phyloP scores from a whole-genome alignment of 1,140 invertebrate species.

The Apis laboriosa region DNA sequence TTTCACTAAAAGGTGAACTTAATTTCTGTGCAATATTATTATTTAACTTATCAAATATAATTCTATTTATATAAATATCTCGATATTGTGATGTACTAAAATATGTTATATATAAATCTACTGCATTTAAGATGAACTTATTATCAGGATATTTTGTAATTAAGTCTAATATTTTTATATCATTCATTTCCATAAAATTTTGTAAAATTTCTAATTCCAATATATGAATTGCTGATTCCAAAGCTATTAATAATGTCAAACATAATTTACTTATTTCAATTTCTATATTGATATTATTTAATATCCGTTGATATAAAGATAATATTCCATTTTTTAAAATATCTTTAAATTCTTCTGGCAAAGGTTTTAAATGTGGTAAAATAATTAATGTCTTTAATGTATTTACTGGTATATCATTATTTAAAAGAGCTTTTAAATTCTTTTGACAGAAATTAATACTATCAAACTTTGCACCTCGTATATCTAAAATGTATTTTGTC shows the following conservation, averaged over 20 bases:
- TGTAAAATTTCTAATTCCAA: constrained; percentile 79
- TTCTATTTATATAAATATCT: constrained; percentile 62
- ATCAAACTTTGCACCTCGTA: constrained; percentile 73
- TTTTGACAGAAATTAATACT: constrained; percentile 60
- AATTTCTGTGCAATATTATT: constrained; percentile 26
- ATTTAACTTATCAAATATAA: constrained; percentile 65
- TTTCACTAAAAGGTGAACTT: constrained; percentile 80
- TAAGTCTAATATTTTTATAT: constrained; percentile 68
- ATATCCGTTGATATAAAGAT: constrained; percentile 63
- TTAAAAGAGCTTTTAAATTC: constrained; percentile 60
- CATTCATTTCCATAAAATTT: constrained; percentile 65
- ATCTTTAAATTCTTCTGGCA: constrained; percentile 59
- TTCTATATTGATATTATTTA: constrained; percentile 31
- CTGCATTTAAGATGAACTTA: constrained; percentile 66
- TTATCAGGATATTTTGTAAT: constrained; percentile 63
- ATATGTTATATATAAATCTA: constrained; percentile 70
- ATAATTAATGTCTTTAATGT: constrained; percentile 71
- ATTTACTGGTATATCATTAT: constrained; percentile 58
- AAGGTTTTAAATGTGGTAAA: constrained; percentile 71
- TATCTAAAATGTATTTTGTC: constrained; percentile 85
- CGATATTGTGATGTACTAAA: constrained; percentile 55
- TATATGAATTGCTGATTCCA: constrained; percentile 83
- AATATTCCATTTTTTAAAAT: constrained; percentile 57
- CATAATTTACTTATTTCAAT: constrained; percentile 50
- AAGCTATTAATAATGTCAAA: constrained; percentile 74